Evolutionary conservation across 2,113 vertebrate species (phyloP).

Genomic region (Corydoras maculifer): DNA sequence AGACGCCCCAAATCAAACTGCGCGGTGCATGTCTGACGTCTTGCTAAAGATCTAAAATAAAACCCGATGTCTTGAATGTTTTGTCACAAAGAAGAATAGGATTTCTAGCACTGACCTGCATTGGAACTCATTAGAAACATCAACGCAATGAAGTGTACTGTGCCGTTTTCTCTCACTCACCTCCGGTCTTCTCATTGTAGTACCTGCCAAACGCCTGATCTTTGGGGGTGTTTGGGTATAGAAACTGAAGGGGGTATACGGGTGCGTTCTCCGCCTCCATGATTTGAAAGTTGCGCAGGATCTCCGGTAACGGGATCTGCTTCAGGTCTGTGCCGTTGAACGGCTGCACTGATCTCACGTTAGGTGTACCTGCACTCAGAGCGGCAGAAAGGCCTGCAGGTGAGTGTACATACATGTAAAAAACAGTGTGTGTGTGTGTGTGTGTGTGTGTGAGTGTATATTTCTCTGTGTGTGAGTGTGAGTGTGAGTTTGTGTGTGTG

Average conservation of each 20-base stretch:
- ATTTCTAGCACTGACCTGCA: no score
- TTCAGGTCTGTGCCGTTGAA: conserved; percentile 77
- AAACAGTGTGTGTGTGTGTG: conserved; percentile 7
- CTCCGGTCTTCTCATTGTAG: conserved; percentile 66
- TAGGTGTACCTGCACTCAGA: conserved; percentile 56
- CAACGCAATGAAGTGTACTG: no score
- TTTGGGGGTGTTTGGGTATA: conserved; percentile 77
- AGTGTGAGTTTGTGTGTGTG: no score
- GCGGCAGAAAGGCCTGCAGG: not conserved
- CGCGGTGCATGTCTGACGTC: no score
- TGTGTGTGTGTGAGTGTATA: not conserved
- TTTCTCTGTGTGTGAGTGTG: no score
- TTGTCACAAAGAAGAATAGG: no score
- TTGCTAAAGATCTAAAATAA: no score
- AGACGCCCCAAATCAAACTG: no score
- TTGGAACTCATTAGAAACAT: no score
- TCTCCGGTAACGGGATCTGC: conserved; percentile 80
- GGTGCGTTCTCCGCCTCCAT: conserved; percentile 74
- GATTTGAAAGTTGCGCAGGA: conserved; percentile 81
- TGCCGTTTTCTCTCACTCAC: conserved; percentile 46
- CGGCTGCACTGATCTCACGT: conserved; percentile 73
- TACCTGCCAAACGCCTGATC: conserved; percentile 80
- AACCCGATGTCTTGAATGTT: no score
- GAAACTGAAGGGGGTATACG: conserved; percentile 76
- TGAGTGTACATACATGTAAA: not conserved